These are phyloP conservation scores for Archocentrus centrarchus DNA, from an alignment of 2,113 vertebrate species.

Conservation along the genomic window DNA sequence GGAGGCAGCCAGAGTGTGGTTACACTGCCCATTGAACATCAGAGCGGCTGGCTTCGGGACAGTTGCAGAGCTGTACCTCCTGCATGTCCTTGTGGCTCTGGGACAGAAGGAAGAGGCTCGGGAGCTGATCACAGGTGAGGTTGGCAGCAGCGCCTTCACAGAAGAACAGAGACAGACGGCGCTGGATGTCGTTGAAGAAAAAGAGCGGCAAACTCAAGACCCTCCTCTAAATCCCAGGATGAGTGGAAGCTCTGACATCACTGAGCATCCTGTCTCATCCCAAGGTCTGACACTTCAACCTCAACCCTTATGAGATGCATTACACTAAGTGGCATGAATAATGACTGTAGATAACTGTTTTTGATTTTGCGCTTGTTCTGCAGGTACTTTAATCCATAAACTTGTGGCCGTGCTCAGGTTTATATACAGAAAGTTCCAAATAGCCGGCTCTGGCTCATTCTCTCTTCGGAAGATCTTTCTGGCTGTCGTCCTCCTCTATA, in stretches of 20 bases:
- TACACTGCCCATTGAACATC: slow-evolving; percentile 78
- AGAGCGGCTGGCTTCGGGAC: slow-evolving; percentile 69
- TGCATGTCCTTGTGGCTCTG: slow-evolving; percentile 85
- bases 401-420: slow-evolving; percentile 75
- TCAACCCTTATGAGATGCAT: neutral
- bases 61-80: slow-evolving; percentile 86
- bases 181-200: slow-evolving; percentile 73
- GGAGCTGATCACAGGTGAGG: slow-evolving; percentile 76
- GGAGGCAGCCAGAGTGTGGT: slow-evolving; percentile 83
- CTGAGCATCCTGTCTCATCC: neutral
- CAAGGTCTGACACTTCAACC: slow-evolving; percentile 60
- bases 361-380: slow-evolving; percentile 1
- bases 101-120: slow-evolving; percentile 81
- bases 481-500: slow-evolving; percentile 84
- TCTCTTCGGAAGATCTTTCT: slow-evolving; percentile 84
- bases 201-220: slow-evolving; percentile 39
- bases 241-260: neutral
- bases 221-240: neutral
- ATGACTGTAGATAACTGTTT: neutral
- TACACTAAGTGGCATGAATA: neutral
- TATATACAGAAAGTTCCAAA: slow-evolving; percentile 79
- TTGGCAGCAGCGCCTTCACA: slow-evolving; percentile 68
- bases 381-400: slow-evolving; percentile 80
- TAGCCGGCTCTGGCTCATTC: slow-evolving; percentile 69
- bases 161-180: slow-evolving; percentile 74